Evolutionary conservation across 2,888 invertebrate species (phyloP).

Genomic region (Lypha dubia): DNA sequence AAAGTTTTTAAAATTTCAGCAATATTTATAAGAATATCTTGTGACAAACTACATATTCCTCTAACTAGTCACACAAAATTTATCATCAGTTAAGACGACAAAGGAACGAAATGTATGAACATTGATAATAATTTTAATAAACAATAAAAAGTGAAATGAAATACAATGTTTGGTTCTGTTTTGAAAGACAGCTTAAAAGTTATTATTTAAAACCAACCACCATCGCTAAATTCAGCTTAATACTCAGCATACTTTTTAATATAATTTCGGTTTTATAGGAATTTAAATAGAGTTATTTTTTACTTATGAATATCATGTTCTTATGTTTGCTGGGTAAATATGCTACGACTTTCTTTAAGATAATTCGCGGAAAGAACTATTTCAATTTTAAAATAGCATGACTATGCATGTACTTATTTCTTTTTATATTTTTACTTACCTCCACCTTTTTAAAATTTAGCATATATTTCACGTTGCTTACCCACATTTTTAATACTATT

Average conservation of each 20-base stretch:
- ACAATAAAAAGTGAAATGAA: conserved; percentile 16
- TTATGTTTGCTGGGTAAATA: neutral
- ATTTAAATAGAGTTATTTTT: no score
- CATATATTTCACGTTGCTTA: conserved; percentile 43
- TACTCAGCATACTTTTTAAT: neutral
- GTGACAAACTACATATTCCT: no score
- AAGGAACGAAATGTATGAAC: conserved; percentile 33
- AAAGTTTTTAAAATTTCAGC: no score
- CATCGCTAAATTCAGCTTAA: neutral
- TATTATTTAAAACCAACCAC: conserved; percentile 30
- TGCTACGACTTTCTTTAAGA: neutral
- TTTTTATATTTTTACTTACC: neutral
- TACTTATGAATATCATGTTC: no score
- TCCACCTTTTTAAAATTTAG: neutral
- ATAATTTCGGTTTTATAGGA: neutral
- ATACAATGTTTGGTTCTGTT: conserved; percentile 36
- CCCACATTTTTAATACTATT: conserved; percentile 60
- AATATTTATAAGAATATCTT: no score
- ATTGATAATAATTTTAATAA: conserved; percentile 49
- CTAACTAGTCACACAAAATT: no score
- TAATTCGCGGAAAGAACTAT: conserved; percentile 41
- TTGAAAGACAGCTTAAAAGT: conserved; percentile 56
- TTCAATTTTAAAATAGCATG: conserved; percentile 4
- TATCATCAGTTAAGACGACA: conserved; percentile 8
- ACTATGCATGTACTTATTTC: neutral